A percentile compares a stretch with the other conserved stretches of the same genome.
These are phyloP conservation scores for Micropterix aruncella DNA, from an alignment of 2,888 invertebrate genomes.

Conservation along the genomic window DNA sequence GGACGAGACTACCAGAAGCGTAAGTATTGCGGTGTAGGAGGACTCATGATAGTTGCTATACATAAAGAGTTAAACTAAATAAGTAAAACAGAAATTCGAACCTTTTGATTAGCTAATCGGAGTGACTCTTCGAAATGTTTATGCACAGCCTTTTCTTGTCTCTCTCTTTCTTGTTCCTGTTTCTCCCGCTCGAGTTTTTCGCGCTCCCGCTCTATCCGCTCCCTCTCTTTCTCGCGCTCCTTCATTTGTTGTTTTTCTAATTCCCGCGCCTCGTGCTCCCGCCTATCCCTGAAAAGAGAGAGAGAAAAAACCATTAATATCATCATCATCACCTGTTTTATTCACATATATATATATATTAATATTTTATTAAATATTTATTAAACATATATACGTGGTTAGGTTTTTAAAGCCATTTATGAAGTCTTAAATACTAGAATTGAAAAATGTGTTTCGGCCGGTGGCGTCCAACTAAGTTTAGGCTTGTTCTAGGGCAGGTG, in stretches of 20 bases:
- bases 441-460: too few relatives aligned
- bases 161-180: slow-evolving; percentile 40
- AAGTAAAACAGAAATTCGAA: too few relatives aligned
- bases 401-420: too few relatives aligned
- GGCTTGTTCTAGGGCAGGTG: too few relatives aligned
- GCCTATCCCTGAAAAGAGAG: slow-evolving; percentile 42
- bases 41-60: too few relatives aligned
- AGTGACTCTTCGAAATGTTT: slow-evolving; percentile 86
- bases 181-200: slow-evolving; percentile 33
- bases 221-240: slow-evolving; percentile 40
- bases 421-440: too few relatives aligned
- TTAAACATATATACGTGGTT: too few relatives aligned
- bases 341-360: neutral
- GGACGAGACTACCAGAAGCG: too few relatives aligned
- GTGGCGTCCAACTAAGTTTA: too few relatives aligned
- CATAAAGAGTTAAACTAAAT: too few relatives aligned
- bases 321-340: neutral
- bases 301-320: too few relatives aligned
- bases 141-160: slow-evolving; percentile 58
- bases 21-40: too few relatives aligned
- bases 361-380: neutral
- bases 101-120: slow-evolving; percentile 64
- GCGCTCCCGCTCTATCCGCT: slow-evolving; percentile 32
- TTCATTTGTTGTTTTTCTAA: slow-evolving; percentile 45
- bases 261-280: slow-evolving; percentile 56